Base-by-base conservation (phyloP, 2,797 vertebrate genomes). In the Xenopus petersii region DNA sequence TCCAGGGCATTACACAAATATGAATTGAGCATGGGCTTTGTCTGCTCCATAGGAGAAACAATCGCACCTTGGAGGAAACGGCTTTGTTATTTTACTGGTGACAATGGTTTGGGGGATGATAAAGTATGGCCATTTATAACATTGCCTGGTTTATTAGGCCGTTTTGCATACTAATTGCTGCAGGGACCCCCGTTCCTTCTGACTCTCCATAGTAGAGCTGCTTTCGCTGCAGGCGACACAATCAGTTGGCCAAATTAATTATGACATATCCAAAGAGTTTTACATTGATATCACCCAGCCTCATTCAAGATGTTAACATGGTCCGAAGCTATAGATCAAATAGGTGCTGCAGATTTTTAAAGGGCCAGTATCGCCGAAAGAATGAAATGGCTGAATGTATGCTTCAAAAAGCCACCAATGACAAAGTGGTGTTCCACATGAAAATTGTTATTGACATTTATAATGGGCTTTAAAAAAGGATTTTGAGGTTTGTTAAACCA, bases 1-100 rank as follows among this genome's bases (percentile, higher is more conserved):
- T 90, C 87, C 87, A 89, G 83, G 82, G 85, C 89, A 93, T 93
- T 90, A 89, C 93, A 93, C 87, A 91, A 91, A 92, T 91, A 93
- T 86, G 92, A 89, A 90, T 88, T 86, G 85, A 90, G 86, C 86
- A 84, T 12, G 81, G 78, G 83, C 82, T 84, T 87, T 84, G 84
- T 86, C 81, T 85, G 80, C 79, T 81, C 80, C 71, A 55, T 49
- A 83, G 65, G 77, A 12, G 65, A 81, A 83, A 81, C 80, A 83
- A 83, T 85, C 85, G 85, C 81, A 88, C 82, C 82, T 86, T 87
- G 84, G 82, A 85, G 63, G 76, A 76, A 77, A 72, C 74, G 54
- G 85, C 81, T 67, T 88, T 85, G 77, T 86, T 85, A 77, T 87
- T 88, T 85, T 42, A 78, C 81, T 85, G 83, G 73, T 79, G 80